Evolutionary conservation across 2,888 invertebrate genomes (phyloP), one percentile per base, ranked within the genome.

Genomic region (Hyalella azteca): DNA sequence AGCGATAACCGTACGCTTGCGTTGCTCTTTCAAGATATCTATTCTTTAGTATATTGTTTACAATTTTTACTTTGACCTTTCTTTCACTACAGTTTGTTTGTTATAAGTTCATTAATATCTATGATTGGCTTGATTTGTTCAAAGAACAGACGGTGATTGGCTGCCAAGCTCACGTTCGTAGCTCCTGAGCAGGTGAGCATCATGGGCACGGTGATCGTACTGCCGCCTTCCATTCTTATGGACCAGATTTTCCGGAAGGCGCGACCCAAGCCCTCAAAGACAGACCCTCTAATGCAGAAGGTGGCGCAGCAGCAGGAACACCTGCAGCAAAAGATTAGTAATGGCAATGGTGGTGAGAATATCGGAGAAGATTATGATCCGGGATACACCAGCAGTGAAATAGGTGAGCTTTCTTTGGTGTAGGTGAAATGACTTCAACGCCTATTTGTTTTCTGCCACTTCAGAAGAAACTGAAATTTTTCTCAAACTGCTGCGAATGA

Each of bases 171-270:
- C 45, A 19, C 45, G 45, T 45, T 45, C 13, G 11, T 19, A 45
- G 19, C 11, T 45, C 19, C 3, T 45, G 45, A 2, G 13, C 79
- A 79, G 79, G 79, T 79, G 22, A 89, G 89, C 9, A 86, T 89
- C 19, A 86, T 88, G 60, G 86, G 87, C 73, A 88, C 89, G 84
- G 83, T 89, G 78, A 87, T 89, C 41, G 88, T 89, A 9, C 88
- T 89, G 83, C 88, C 89, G 0, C 87, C 88, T 75, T 89, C 87
- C 85, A 87, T 89, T 82, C 60, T 89, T 79, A 86, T 89, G 79
- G 88, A 89, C 7, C 86, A 86, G 19, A 84, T 89, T n/a, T 89
- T 89, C 87, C 86, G 89, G 45, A 88, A 88, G 81, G 86, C 85
- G 1, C 86, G 87, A 0, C 87, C 86, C 0, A 49, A 41, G 26